A percentile compares a stretch with the other conserved stretches of the same genome.
Evolutionary conservation across 1,140 invertebrate species (phyloP).

Genomic region (Dinoponera quadriceps): DNA sequence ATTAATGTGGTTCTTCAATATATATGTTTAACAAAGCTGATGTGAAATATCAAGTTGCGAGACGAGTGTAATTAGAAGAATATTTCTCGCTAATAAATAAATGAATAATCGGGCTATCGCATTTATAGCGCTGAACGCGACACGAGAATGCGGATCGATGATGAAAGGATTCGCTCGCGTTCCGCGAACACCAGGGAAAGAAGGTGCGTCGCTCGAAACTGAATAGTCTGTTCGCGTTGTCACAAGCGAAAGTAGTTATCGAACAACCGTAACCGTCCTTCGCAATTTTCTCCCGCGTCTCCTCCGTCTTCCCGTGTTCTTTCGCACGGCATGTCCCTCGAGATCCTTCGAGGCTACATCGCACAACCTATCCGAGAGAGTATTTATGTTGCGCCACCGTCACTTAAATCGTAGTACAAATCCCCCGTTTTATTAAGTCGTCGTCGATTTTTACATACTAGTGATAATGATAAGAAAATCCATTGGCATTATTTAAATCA

Average conservation of each 20-base stretch:
- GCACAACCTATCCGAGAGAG: conserved; percentile 65
- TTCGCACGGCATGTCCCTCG: conserved; percentile 38
- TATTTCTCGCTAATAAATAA: too few species aligned
- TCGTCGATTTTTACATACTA: conserved; percentile 80
- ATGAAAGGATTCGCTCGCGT: conserved; percentile 15
- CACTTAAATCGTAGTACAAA: conserved; percentile 82
- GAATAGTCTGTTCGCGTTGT: conserved; percentile 25
- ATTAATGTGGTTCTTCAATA: neutral
- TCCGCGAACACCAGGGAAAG: conserved; percentile 58
- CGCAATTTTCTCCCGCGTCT: conserved; percentile 2
- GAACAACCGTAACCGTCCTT: conserved; percentile 22
- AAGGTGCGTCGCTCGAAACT: conserved; percentile 54
- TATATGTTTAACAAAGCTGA: neutral
- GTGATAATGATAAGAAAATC: conserved; percentile 85
- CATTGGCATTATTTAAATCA: conserved; percentile 85
- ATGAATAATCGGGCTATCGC: neutral
- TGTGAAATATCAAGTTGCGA: neutral
- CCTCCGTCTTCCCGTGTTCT: conserved; percentile 10
- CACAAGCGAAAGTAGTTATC: conserved; percentile 49
- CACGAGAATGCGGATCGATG: conserved; percentile 24
- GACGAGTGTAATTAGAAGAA: too few species aligned
- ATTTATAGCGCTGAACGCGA: conserved; percentile 12
- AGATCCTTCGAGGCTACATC: conserved; percentile 28
- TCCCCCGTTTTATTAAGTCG: conserved; percentile 72
- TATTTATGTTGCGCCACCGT: conserved; percentile 70